A percentile compares a stretch with the other conserved stretches of the same genome.
Conservation (phyloP, 2,113 vertebrate genomes). For the Barnardius zonarius region DNA sequence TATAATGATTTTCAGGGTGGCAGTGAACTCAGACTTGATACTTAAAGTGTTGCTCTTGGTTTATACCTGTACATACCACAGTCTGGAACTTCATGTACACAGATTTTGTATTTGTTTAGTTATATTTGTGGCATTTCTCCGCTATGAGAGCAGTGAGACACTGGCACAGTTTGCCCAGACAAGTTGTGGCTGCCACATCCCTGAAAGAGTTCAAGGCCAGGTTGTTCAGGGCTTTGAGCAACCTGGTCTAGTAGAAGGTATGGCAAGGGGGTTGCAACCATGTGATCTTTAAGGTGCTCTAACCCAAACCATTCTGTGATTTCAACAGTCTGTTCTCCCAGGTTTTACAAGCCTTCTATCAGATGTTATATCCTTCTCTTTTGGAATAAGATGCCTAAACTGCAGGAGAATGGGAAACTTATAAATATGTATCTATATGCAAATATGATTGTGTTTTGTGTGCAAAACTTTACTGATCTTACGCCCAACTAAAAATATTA, state of each 20-base stretch:
- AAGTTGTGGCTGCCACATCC: not conserved
- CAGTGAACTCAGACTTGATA: not conserved
- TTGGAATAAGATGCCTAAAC: not conserved
- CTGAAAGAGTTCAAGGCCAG: not conserved
- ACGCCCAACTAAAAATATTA: not conserved
- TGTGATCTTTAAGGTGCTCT: not conserved
- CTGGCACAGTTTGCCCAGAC: not conserved
- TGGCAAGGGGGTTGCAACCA: not conserved
- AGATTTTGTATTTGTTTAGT: not conserved
- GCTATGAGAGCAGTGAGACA: not conserved
- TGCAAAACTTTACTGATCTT: not conserved
- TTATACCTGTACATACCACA: fast-evolving
- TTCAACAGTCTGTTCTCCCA: not conserved
- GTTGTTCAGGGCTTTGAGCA: not conserved
- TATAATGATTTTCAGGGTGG: not conserved
- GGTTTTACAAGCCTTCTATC: not conserved
- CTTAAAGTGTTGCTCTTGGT: not conserved
- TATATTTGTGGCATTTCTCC: not conserved
- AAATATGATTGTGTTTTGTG: not conserved
- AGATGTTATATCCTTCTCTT: not conserved
- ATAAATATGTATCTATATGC: not conserved
- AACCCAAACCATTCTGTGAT: not conserved
- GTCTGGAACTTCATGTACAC: not conserved
- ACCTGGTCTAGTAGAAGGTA: not conserved
- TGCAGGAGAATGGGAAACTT: not conserved